Conservation (phyloP, 2,113 vertebrate genomes). For the Hiodon alosoides region DNA sequence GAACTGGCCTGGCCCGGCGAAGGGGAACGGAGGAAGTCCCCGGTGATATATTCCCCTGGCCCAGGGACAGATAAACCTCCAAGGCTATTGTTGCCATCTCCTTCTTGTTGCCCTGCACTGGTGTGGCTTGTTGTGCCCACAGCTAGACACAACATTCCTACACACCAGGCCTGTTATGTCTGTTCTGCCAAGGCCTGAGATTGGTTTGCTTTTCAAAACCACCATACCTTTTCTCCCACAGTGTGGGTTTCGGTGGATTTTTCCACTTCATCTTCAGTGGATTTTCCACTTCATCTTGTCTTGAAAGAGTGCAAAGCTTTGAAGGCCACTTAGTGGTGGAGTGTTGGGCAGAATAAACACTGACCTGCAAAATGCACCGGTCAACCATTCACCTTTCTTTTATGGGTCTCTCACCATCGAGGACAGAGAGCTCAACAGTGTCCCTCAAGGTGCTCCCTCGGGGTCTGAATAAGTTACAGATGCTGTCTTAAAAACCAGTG, state of each 20-base stretch:
- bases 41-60: not conserved
- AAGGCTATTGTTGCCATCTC: not conserved
- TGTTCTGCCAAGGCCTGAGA: slow-evolving; percentile 23
- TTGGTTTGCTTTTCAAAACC: not conserved
- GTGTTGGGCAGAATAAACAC: too few species aligned
- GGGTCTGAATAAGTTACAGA: too few species aligned
- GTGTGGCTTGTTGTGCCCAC: slow-evolving; percentile 10
- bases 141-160: slow-evolving; percentile 31
- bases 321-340: too few species aligned
- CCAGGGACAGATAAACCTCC: slow-evolving; percentile 6
- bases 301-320: too few species aligned
- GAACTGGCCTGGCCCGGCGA: not conserved
- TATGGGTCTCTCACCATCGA: too few species aligned
- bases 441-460: too few species aligned
- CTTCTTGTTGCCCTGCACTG: not conserved
- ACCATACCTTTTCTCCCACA: not conserved
- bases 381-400: too few species aligned
- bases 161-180: slow-evolving; percentile 21
- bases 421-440: too few species aligned
- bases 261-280: too few species aligned
- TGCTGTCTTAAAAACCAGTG: too few species aligned
- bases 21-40: not conserved
- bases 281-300: too few species aligned
- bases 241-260: not conserved
- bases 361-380: too few species aligned